Base-by-base conservation (phyloP, 2,888 invertebrate genomes). In the Orthonychiurus folsomi region DNA sequence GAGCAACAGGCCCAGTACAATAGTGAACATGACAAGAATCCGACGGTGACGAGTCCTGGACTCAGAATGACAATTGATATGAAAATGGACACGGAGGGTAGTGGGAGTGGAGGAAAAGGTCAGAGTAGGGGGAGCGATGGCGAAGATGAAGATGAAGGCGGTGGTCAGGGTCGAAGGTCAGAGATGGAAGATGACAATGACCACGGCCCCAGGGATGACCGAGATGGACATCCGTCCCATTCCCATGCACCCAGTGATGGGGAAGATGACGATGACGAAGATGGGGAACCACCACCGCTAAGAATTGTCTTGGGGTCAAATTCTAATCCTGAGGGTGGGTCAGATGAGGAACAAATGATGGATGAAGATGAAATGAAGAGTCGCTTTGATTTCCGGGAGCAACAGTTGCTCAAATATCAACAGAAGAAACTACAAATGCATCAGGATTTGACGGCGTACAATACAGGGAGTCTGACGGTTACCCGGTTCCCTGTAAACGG, bases 231-330 rank as follows among this genome's bases (percentile, higher is more conserved):
- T 15, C 9, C 5, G 37, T 5, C 37, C 15, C 37, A 37, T 9
- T 37, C 37, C 54, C 24, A 60, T 60, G 54, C 54, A 54, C 21
- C 25, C 54, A 3, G 27, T 54, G 37, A 47, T 25, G 55, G 47
- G 20, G 60, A 60, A 12, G 25, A 60, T 60, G 37, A 47, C 23
- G 55, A 37, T 24, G 60, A 60, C 15, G 25, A 60, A 53, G 57
- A 57, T 28, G 18, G 55, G 9, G 37, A 37, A 15, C 5, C 9
- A 9, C 37, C 37, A 37, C n/a, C n/a, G n/a, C 37, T 37, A 5
- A 5, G 37, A 37, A 37, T 37, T 37, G 37, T 37, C 15, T 5
- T 37, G 15, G 37, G 37, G 5, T 37, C 37, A 37, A 37, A 5
- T 37, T 15, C 37, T 9, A 37, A 37, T 37, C 37, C 37, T 9